These are phyloP conservation scores for Tillus elongatus DNA, from an alignment of 2,888 invertebrate genomes.

Conservation along the genomic window DNA sequence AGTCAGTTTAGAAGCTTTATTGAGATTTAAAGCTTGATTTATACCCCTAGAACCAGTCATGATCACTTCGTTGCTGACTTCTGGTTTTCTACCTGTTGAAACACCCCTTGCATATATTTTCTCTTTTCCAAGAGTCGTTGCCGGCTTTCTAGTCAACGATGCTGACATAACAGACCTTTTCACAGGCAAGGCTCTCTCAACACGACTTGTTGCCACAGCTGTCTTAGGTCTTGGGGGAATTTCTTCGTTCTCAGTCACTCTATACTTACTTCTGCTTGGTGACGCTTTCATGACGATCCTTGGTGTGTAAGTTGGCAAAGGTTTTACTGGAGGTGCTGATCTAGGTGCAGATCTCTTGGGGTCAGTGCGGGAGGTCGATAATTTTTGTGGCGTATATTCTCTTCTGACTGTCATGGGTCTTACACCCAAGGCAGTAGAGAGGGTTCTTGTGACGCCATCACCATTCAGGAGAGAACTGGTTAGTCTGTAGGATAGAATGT, in stretches of 20 bases:
- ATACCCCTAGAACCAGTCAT: neutral
- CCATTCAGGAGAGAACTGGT: neutral
- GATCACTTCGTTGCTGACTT: neutral
- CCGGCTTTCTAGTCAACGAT: neutral
- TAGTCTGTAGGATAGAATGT: constrained; percentile 43
- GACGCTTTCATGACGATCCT: neutral
- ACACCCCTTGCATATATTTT: too few relatives aligned
- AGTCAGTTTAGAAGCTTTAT: too few relatives aligned
- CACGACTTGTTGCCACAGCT: neutral
- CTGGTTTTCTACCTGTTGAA: neutral
- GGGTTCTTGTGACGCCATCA: neutral
- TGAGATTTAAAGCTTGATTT: neutral
- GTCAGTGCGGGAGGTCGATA: neutral
- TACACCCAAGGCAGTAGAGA: too few relatives aligned
- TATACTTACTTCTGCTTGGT: too few relatives aligned
- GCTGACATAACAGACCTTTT: neutral
- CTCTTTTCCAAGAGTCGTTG: too few relatives aligned
- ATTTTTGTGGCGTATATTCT: too few relatives aligned
- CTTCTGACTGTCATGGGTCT: too few relatives aligned
- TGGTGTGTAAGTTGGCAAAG: neutral
- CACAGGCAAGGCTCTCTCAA: neutral
- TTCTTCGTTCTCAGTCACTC: neutral
- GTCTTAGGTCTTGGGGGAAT: neutral
- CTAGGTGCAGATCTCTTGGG: neutral
- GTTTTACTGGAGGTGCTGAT: neutral